Percentiles rank a stretch among this genome's conserved stretches.
These are phyloP conservation scores for Argya squamiceps DNA, from an alignment of 2,797 vertebrate species.

Conservation along the genomic window DNA sequence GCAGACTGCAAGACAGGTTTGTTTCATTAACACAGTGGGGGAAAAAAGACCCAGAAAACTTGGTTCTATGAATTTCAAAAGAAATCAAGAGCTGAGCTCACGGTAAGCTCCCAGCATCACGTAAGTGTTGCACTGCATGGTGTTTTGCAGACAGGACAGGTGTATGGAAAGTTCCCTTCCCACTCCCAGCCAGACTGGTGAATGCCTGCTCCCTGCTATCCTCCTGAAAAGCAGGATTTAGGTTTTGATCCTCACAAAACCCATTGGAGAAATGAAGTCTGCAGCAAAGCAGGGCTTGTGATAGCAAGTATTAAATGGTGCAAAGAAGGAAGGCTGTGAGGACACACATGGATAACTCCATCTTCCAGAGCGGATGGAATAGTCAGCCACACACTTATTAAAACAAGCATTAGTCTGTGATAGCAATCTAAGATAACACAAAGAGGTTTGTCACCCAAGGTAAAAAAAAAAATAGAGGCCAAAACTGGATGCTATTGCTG, in stretches of 20 bases:
- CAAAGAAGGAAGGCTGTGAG: neutral
- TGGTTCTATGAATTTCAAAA: neutral
- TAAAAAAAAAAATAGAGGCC: neutral
- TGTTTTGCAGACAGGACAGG: neutral
- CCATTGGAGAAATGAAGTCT: neutral
- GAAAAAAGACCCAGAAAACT: fast-evolving
- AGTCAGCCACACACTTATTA: slow-evolving; percentile 33
- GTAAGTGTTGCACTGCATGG: neutral
- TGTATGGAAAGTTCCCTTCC: neutral
- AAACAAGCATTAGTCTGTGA: slow-evolving; percentile 26
- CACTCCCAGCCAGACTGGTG: neutral
- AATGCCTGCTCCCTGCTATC: neutral
- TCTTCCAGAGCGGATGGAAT: neutral
- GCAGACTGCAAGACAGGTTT: neutral
- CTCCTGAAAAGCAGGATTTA: neutral
- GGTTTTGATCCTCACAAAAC: neutral
- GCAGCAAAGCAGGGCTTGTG: neutral
- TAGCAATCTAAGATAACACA: slow-evolving; percentile 38
- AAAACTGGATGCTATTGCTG: neutral
- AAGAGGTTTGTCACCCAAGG: slow-evolving; percentile 17
- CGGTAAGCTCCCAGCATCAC: fast-evolving
- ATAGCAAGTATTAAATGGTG: neutral
- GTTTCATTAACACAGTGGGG: neutral
- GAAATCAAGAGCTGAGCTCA: neutral
- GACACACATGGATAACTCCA: neutral